Conservation (phyloP, 1,140 invertebrate species). For the Scaptomyza pallida region DNA sequence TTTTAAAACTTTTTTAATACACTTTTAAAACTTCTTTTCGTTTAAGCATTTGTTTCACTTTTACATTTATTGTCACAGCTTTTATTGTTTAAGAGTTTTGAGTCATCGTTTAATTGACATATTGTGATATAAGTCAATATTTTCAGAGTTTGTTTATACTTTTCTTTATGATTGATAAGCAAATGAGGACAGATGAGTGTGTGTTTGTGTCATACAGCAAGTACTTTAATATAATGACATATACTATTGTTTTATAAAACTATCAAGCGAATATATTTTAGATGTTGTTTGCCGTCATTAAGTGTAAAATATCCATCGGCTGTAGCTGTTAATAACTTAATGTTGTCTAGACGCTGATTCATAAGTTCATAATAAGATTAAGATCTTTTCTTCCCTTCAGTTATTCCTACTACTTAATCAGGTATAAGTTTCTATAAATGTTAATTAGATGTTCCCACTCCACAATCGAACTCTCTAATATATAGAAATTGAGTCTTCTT, state of each 20-base stretch:
- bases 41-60: neutral
- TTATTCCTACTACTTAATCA: neutral
- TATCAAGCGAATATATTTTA: neutral
- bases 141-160: constrained; percentile 1
- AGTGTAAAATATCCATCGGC: no score
- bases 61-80: neutral
- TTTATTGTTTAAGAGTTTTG: neutral
- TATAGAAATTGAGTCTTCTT: neutral
- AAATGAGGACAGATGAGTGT: neutral
- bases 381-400: neutral
- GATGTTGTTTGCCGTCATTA: no score
- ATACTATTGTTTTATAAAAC: constrained; percentile 1
- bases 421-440: neutral
- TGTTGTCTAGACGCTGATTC: neutral
- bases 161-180: constrained; percentile 3
- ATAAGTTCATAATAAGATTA: neutral
- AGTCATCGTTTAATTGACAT: constrained; percentile 10
- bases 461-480: neutral
- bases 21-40: neutral
- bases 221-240: neutral
- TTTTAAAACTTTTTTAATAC: neutral
- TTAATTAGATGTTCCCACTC: neutral
- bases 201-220: neutral
- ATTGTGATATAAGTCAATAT: constrained; percentile 5
- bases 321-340: neutral